phyloP scores from a whole-genome alignment of 2,797 vertebrate species.

The Myotis planiceps region DNA sequence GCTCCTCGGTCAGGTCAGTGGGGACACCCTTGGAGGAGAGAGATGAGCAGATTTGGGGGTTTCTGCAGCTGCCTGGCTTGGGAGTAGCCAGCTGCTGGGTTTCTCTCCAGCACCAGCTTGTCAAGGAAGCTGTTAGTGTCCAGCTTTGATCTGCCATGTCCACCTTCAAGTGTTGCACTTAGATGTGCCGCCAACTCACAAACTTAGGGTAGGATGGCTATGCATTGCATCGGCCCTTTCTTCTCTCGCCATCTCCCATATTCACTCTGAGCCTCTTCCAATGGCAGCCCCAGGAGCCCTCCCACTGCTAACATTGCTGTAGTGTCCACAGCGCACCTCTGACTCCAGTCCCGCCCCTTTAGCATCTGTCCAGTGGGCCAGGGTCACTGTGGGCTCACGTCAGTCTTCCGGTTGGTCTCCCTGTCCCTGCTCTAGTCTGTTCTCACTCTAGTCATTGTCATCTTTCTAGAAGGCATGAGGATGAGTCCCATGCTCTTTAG shows the following conservation, averaged over 20 bases:
- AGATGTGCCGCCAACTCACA: background rate
- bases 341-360: rapidly evolving
- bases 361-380: too few relatives aligned
- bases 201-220: background rate
- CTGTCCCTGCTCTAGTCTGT: background rate
- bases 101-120: background rate
- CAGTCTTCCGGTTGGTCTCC: background rate
- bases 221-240: background rate
- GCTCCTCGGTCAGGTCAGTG: background rate
- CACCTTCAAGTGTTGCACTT: too few relatives aligned
- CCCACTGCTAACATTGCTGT: background rate
- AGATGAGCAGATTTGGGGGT: background rate
- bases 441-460: rapidly evolving
- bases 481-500: background rate
- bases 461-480: background rate
- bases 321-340: background rate
- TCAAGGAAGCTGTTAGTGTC: background rate
- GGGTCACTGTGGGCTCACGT: background rate
- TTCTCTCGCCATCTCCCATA: background rate
- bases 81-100: too few relatives aligned
- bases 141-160: background rate
- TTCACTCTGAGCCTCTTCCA: background rate
- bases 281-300: background rate
- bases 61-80: background rate
- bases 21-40: background rate